Evolutionary conservation across 1,140 invertebrate genomes (phyloP), one percentile per base, ranked within the genome.

Genomic region (Temnothorax nylanderi): DNA sequence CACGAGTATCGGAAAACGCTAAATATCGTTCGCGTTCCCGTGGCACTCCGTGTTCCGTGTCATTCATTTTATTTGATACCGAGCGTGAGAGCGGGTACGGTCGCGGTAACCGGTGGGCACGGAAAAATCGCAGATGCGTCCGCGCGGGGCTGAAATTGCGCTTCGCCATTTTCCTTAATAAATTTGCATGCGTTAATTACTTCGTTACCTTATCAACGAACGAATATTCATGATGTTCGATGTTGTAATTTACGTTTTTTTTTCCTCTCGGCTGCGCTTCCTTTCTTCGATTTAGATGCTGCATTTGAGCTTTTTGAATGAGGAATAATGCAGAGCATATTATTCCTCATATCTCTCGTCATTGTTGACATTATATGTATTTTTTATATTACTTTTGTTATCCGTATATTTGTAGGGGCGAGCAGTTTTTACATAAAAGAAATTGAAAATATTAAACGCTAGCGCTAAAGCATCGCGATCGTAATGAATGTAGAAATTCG

Each of bases 1-100:
- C 87, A 87, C 88, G 86, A 58, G 81, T 94, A 94, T 94, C 90
- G 94, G 93, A 94, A 94, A 94, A 94, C 93, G 90, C 89, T 94
- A 94, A 94, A 94, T 93, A 93, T 94, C 90, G 87, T 72, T 88
- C 88, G 85, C 87, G 87, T 88, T 88, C 89, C 82, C 85, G 84
- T 78, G 89, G 87, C 51, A 51, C 88, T 87, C 86, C 85, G 93
- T 47, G 41, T 91, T 93, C 89, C 71, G 89, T 89, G 92, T 94
- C 92, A 92, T 93, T 94, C 94, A 92, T 94, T 94, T 94, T 90
- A 90, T 92, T 92, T 84, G 90, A 91, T 90, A 89, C 87, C 69
- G 88, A 13, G 18, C 34, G 56, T 18, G 64, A 37, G 37, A 86
- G 37, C 16, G 37, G 32, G 60, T 54, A 67, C 56, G 60, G 49